Conservation (phyloP, 2,113 vertebrate species). For the Oceanodroma tethys region DNA sequence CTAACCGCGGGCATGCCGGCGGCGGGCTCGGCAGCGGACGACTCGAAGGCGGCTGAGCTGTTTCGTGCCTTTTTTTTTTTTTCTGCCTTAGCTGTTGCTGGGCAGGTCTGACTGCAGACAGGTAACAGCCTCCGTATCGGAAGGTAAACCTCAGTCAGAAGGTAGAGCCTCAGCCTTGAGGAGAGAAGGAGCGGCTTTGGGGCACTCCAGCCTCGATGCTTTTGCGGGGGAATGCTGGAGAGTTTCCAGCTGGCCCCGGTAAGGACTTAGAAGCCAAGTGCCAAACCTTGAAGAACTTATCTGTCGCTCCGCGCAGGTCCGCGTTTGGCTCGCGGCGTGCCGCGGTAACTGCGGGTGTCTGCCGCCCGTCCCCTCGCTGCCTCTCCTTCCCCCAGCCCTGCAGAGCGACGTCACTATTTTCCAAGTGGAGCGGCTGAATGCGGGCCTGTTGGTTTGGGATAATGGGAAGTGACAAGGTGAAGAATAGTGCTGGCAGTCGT, state of each 20-base stretch:
- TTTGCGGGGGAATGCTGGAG: background rate
- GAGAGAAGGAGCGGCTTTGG: background rate
- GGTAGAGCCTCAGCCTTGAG: background rate
- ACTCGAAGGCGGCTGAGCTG: no score
- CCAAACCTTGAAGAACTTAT: background rate
- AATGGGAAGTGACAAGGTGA: slow-evolving; percentile 74
- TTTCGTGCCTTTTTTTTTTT: background rate
- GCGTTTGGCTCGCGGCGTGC: background rate
- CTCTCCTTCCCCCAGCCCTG: background rate
- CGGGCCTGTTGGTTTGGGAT: slow-evolving; percentile 54
- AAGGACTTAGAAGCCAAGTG: background rate
- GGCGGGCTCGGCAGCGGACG: background rate
- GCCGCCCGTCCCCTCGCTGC: background rate
- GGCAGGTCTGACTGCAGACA: no score
- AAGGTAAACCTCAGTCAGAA: background rate
- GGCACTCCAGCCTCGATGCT: background rate
- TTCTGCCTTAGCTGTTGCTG: background rate
- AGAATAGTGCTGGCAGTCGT: slow-evolving; percentile 69
- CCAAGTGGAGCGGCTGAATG: slow-evolving; percentile 43
- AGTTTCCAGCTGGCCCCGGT: background rate
- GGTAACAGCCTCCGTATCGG: rapidly evolving
- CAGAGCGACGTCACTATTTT: background rate
- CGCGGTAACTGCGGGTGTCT: background rate
- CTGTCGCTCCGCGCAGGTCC: no score
- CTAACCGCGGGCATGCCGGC: rapidly evolving